Base-by-base conservation (phyloP, 2,888 invertebrate genomes). In the Cryptocheilus praepositus region DNA sequence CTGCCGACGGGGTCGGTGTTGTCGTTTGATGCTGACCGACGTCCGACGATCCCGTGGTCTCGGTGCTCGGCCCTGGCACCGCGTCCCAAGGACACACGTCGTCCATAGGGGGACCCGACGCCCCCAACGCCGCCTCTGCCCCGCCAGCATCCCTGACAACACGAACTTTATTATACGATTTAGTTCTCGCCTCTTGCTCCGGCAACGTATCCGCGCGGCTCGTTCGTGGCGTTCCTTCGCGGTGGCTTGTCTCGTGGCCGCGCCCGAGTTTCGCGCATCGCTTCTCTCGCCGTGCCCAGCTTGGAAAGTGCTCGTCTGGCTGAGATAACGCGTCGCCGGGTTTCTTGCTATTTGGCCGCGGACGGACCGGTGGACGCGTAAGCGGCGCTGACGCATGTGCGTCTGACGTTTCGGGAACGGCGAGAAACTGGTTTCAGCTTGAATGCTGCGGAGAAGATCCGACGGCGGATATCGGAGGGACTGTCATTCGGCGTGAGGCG, bases 61-160 rank as follows among this genome's bases (percentile, higher is more conserved):
- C 84, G 68, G 74, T 77, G 80, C 85, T 85, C 76, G 85, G 81
- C 7, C 81, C 85, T 71, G 74, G 86, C 79, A 49, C 87, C 69
- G 85, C 76, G 71, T 90, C 92, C 92, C 92, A 92, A 13, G 92
- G 92, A 80, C 92, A 92, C 28, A 92, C 90, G 79, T 92, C 92
- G 88, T 91, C 91, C 79, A 84, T 84, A 81, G 86, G 86, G 83
- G 84, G 88, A 85, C 76, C 80, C 79, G 81, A 77, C 74, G 77
- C 79, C 74, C 85, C 86, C 82, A 85, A 74, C 70, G 70, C 80
- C 70, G 70, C 36, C 36, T 36, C 36, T 36, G 36, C 36, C 36
- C 36, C 36, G 76, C 84, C 86, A 85, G 83, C 86, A 88, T 87
- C 86, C 85, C 86, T 88, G 85, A 83, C 83, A 86, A 86, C 85